These are phyloP conservation scores for Encarsia formosa DNA, from an alignment of 2,888 invertebrate species.

Conservation along the genomic window DNA sequence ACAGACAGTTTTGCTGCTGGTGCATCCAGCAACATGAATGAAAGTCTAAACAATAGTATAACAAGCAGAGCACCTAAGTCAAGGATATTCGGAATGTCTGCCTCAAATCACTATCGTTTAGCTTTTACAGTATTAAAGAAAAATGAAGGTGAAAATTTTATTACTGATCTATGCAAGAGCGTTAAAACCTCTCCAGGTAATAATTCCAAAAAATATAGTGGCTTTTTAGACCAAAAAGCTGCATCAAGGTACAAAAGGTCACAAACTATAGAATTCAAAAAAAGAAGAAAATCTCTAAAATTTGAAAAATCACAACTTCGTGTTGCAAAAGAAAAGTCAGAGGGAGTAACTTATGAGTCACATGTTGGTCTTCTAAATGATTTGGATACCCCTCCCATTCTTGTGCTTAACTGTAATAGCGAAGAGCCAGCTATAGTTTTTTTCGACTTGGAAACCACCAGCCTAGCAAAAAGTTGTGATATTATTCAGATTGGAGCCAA, in stretches of 20 bases:
- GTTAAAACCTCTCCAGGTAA: slow-evolving; percentile 6
- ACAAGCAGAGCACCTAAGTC: slow-evolving; percentile 17
- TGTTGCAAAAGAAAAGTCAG: slow-evolving; percentile 18
- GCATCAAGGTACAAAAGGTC: slow-evolving; percentile 5
- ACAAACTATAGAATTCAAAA: background rate
- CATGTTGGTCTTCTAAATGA: slow-evolving; percentile 16
- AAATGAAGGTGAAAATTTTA: slow-evolving; percentile 10
- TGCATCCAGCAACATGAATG: slow-evolving; percentile 28
- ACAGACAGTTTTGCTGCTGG: slow-evolving; percentile 20
- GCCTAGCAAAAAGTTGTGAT: slow-evolving; percentile 6
- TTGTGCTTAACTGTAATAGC: background rate
- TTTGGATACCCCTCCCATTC: background rate
- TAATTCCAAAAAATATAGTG: slow-evolving; percentile 1
- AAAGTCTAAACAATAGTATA: slow-evolving; percentile 20
- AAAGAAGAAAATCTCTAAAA: slow-evolving; percentile 7
- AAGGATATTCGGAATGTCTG: slow-evolving; percentile 9
- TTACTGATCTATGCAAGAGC: background rate
- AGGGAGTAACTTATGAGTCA: slow-evolving; percentile 20
- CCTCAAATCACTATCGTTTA: slow-evolving; percentile 12
- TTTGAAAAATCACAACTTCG: slow-evolving; percentile 19
- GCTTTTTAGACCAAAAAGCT: background rate
- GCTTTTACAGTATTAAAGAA: slow-evolving; percentile 14
- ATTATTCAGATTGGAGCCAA: slow-evolving; percentile 21
- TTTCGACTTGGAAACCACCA: slow-evolving; percentile 5
- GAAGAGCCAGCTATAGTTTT: background rate